phyloP scores from a whole-genome alignment of 2,113 vertebrate species.

The Piprites chloris region DNA sequence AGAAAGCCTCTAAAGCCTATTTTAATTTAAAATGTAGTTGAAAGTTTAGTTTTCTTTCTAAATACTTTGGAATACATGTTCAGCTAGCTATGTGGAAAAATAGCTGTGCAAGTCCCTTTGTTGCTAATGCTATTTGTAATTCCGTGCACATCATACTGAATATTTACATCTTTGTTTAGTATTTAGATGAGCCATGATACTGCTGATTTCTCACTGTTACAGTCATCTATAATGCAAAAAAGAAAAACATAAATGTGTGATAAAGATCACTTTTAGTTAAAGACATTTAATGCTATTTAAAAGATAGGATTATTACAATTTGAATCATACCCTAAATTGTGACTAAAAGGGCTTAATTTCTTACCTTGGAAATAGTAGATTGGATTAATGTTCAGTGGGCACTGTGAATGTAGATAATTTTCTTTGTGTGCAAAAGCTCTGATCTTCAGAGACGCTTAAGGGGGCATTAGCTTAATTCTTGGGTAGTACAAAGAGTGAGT shows the following conservation, averaged over 20 bases:
- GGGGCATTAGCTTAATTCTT: not conserved
- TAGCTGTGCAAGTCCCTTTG: not conserved
- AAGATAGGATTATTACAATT: not conserved
- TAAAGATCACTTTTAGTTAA: not conserved
- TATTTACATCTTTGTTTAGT: constrained; percentile 20
- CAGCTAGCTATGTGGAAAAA: not conserved
- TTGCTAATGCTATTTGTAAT: constrained; percentile 21
- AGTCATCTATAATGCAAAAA: not conserved
- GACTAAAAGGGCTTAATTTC: not conserved
- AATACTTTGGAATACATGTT: constrained; percentile 7
- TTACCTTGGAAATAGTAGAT: not conserved
- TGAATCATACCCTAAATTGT: not conserved
- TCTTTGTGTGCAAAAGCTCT: not conserved
- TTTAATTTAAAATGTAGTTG: constrained; percentile 7
- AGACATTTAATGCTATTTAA: not conserved
- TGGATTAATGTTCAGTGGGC: not conserved
- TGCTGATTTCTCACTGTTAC: not conserved
- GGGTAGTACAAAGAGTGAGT: not conserved
- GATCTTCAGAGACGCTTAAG: not conserved
- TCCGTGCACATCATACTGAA: not conserved
- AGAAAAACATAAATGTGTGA: not conserved
- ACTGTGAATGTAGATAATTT: not conserved
- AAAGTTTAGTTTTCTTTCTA: not conserved
- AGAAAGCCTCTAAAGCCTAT: not conserved
- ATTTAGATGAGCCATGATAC: not conserved